phyloP scores from a whole-genome alignment of 2,888 invertebrate genomes.

The Antitype chi region DNA sequence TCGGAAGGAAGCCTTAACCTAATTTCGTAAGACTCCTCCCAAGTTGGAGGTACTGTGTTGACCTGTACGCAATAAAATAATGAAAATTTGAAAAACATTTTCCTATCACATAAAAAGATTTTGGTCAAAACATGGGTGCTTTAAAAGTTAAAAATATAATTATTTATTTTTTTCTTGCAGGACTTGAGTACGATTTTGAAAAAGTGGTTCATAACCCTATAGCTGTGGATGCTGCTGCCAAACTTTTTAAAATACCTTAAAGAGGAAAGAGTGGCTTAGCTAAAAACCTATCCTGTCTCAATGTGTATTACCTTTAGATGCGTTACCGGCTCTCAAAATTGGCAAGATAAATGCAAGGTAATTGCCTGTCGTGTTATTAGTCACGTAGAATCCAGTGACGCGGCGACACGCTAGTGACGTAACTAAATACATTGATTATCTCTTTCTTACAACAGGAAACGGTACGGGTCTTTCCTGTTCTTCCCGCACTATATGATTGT shows the following conservation, averaged over 20 bases:
- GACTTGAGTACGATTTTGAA: neutral
- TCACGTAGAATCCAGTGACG: too few species aligned
- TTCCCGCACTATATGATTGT: too few species aligned
- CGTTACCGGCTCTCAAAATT: too few species aligned
- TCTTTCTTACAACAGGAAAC: too few species aligned
- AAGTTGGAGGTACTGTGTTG: slow-evolving; percentile 31
- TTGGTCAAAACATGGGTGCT: neutral
- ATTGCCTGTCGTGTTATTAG: too few species aligned
- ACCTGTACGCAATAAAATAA: slow-evolving; percentile 45
- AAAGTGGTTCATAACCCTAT: neutral
- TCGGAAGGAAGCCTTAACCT: slow-evolving; percentile 63
- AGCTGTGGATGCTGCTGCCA: neutral
- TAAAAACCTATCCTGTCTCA: neutral
- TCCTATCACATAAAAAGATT: neutral
- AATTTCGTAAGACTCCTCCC: slow-evolving; percentile 49
- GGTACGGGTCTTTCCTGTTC: too few species aligned
- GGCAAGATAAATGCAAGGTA: too few species aligned
- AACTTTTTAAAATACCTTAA: neutral
- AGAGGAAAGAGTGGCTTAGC: neutral
- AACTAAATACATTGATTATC: too few species aligned
- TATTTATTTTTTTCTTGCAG: too few species aligned
- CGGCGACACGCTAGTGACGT: too few species aligned
- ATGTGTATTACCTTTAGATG: too few species aligned
- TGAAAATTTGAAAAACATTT: neutral
- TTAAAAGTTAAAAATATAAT: too few species aligned